phyloP scores from a whole-genome alignment of 2,113 vertebrate species.

The Brachionichthys hirsutus region DNA sequence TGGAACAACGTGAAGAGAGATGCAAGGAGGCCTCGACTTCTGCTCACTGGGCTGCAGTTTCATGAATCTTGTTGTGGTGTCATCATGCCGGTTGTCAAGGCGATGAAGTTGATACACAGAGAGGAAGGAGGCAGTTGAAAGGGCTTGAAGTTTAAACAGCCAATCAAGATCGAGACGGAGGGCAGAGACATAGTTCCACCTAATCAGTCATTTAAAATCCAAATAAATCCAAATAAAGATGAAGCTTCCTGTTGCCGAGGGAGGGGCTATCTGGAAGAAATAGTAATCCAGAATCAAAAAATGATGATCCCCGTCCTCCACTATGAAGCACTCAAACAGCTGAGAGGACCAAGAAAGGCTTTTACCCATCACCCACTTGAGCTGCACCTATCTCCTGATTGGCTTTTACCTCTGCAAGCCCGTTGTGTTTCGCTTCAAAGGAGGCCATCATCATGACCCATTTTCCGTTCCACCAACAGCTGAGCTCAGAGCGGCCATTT shows the following conservation, averaged over 20 bases:
- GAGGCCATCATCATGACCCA: constrained; percentile 62
- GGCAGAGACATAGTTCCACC: not conserved
- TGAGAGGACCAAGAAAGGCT: constrained; percentile 24
- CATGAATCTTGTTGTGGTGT: constrained; percentile 5
- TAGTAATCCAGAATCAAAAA: too few species aligned
- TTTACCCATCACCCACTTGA: constrained; percentile 59
- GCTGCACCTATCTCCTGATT: constrained; percentile 48
- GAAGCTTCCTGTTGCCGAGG: too few species aligned
- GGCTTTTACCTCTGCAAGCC: constrained; percentile 52
- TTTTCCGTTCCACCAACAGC: constrained; percentile 64
- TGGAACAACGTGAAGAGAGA: constrained; percentile 1
- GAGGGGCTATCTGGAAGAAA: too few species aligned
- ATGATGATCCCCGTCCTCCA: constrained; percentile 33
- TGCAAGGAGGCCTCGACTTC: not conserved
- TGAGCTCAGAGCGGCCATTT: constrained; percentile 48
- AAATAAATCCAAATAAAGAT: not conserved
- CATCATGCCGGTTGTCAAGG: constrained; percentile 32
- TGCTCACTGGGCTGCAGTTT: constrained; percentile 11
- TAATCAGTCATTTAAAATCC: not conserved
- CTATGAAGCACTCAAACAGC: constrained; percentile 42
- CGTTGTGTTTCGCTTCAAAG: constrained; percentile 62
- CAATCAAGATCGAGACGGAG: constrained; percentile 26
- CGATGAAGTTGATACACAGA: constrained; percentile 21
- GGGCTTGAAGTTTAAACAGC: constrained; percentile 32
- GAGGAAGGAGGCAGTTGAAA: constrained; percentile 17